Conservation (phyloP, 2,113 vertebrate species). For the Phrynosoma platyrhinos region DNA sequence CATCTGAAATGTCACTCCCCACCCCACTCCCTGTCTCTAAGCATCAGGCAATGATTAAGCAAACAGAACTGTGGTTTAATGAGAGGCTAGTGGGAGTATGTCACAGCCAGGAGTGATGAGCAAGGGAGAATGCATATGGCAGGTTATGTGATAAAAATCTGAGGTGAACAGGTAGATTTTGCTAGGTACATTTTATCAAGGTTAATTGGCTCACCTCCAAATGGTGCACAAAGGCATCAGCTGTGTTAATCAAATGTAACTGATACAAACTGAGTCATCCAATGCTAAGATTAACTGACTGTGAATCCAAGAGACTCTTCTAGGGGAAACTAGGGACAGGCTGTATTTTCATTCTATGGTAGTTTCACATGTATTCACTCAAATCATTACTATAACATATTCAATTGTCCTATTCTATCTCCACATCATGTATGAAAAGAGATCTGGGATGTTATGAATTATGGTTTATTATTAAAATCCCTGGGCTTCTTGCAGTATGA, state of each 20-base stretch:
- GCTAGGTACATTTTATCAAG: not conserved
- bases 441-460: no score
- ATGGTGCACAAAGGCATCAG: not conserved
- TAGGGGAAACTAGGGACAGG: not conserved
- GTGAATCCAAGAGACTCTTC: not conserved
- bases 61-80: constrained; percentile 37
- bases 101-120: constrained; percentile 28
- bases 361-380: not conserved
- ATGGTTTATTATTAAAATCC: no score
- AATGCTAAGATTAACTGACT: not conserved
- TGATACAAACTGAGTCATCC: not conserved
- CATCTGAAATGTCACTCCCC: constrained; percentile 20
- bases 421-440: no score
- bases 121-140: not conserved
- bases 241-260: not conserved
- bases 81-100: constrained; percentile 34
- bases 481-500: no score
- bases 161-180: not conserved
- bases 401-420: no score
- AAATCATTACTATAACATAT: no score
- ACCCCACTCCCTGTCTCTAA: not conserved
- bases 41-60: not conserved
- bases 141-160: not conserved
- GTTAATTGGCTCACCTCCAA: constrained; percentile 16
- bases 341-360: not conserved